Conservation (phyloP, 2,113 vertebrate genomes). For the Zapornia atra region DNA sequence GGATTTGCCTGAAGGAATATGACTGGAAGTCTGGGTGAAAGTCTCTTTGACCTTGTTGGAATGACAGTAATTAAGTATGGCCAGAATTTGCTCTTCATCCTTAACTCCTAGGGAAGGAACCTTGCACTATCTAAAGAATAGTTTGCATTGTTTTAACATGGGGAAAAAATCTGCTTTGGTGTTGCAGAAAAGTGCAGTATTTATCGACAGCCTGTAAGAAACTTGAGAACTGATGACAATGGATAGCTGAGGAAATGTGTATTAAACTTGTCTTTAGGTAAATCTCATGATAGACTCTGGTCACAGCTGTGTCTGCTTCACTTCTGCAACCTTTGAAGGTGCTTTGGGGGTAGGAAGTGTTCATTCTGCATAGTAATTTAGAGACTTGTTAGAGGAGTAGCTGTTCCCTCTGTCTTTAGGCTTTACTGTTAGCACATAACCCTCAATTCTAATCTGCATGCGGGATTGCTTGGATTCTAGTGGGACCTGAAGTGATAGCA, state of each 20-base stretch:
- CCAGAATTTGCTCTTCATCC: neutral
- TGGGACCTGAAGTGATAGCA: neutral
- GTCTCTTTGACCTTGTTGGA: neutral
- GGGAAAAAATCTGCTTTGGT: rapidly evolving
- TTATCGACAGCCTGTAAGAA: neutral
- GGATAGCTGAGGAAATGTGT: neutral
- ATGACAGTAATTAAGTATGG: neutral
- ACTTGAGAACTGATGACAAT: neutral
- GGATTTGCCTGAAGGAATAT: neutral
- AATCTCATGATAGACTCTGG: neutral
- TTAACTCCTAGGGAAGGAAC: neutral
- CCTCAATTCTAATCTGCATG: neutral
- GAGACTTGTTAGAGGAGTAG: neutral
- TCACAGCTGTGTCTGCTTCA: rapidly evolving
- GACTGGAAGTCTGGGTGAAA: neutral
- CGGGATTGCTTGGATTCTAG: neutral
- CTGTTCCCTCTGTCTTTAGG: neutral
- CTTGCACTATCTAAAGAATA: neutral
- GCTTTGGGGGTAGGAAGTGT: neutral
- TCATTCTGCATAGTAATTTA: neutral
- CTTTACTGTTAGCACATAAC: neutral
- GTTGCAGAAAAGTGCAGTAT: neutral
- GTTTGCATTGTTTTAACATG: neutral
- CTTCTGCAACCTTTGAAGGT: neutral
- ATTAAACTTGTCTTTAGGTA: neutral